These are phyloP conservation scores for Gouania willdenowi DNA, from an alignment of 2,797 vertebrate species.

Conservation along the genomic window DNA sequence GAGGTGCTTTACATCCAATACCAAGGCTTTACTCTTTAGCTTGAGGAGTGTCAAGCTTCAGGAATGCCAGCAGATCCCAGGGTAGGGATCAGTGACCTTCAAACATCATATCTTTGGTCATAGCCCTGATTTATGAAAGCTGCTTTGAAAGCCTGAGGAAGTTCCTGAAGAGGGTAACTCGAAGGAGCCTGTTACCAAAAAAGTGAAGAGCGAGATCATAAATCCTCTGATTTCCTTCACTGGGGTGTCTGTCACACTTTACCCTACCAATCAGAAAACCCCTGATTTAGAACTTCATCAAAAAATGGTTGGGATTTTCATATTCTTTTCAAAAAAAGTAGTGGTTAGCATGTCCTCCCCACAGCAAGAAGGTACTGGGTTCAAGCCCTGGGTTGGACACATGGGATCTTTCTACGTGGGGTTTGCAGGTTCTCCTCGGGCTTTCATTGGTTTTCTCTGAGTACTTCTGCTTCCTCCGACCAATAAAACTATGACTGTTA, in stretches of 20 bases:
- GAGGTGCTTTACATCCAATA: conserved; percentile 6
- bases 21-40: conserved; percentile 4
- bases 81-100: conserved; percentile 37
- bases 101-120: conserved; percentile 27
- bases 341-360: no score
- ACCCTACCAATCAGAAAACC: no score
- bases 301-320: no score
- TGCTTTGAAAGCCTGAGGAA: not conserved
- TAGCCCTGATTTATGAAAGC: conserved; percentile 38
- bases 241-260: not conserved
- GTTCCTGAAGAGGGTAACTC: conserved; percentile 3
- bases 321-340: no score
- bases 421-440: no score
- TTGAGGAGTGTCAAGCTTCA: conserved; percentile 14
- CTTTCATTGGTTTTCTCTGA: no score
- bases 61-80: conserved; percentile 27
- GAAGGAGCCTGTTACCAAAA: conserved; percentile 32
- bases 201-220: not conserved
- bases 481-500: no score
- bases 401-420: no score
- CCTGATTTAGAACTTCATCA: no score
- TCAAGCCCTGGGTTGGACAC: no score
- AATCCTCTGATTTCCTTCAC: not conserved
- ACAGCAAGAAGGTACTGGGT: no score
- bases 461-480: no score